These are phyloP conservation scores for Agapornis canus DNA, from an alignment of 2,797 vertebrate genomes.

Conservation along the genomic window DNA sequence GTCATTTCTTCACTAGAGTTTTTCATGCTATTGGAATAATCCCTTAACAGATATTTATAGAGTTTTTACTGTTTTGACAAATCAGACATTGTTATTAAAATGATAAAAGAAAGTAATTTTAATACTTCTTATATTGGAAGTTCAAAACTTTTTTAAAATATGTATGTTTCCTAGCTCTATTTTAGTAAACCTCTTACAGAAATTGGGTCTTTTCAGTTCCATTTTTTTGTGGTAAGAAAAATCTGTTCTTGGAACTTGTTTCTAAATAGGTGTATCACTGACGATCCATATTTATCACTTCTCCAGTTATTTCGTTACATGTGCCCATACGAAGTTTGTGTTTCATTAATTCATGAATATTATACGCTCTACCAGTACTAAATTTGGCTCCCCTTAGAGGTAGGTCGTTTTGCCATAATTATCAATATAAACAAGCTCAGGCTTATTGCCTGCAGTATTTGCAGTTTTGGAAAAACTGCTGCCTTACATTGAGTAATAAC, in stretches of 20 bases:
- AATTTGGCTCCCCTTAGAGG: background rate
- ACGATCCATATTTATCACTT: background rate
- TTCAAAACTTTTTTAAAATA: background rate
- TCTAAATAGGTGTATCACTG: background rate
- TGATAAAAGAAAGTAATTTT: constrained; percentile 37
- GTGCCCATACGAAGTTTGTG: background rate
- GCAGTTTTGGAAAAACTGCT: background rate
- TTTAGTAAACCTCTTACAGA: background rate
- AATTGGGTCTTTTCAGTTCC: background rate
- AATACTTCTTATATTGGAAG: constrained; percentile 7
- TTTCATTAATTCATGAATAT: background rate
- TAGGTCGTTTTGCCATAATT: background rate
- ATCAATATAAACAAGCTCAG: background rate
- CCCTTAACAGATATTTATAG: constrained; percentile 59
- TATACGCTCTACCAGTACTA: background rate
- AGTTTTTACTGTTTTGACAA: constrained; percentile 62
- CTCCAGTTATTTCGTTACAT: background rate
- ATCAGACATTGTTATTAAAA: constrained; percentile 55
- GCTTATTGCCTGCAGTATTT: background rate
- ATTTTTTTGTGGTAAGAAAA: background rate
- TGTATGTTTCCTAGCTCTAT: background rate
- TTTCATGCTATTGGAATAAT: constrained; percentile 55
- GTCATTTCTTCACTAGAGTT: constrained; percentile 25
- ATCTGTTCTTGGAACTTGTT: background rate
- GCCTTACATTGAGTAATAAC: background rate